Evolutionary conservation across 2,888 invertebrate species (phyloP), one percentile per base, ranked within the genome.

Genomic region (Pogonocherus hispidulus): DNA sequence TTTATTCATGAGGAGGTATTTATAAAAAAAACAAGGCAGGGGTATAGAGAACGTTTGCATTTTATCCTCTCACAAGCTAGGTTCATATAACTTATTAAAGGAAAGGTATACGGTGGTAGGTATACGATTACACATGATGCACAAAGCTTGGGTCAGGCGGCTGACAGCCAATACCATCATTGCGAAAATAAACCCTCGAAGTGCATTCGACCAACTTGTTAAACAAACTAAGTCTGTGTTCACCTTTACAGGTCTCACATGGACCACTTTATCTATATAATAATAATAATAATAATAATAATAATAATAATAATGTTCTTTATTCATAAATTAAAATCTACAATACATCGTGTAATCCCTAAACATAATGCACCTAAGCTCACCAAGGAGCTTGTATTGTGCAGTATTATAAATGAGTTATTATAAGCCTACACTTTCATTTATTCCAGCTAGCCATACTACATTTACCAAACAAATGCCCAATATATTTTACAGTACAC

Each of bases 101-200:
- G 23, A 46, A 41, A 46, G 55, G 56, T 55, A 47, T n/a, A 47
- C 55, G 55, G 44, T 35, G 55, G n/a, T n/a, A 49, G 54, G 49
- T 57, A 65, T 65, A 65, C 49, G 41, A 59, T 59, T 66, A 59
- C 66, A 66, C 59, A 51, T 65, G 52, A 27, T 59, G 59, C 49
- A 35, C 59, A 59, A 66, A 59, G 64, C 64, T 44, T 56, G 52
- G 66, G 59, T 59, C 59, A 51, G 51, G 44, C 59, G 19, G 55
- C 59, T 59, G 66, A 66, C 59, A 66, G 57, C 65, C 65, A 65
- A 56, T 65, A 57, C 57, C 41, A 41, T n/a, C 9, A 52, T 57
- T 52, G 44, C 44, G 46, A 59, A 52, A 59, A 52, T 52, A 46
- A 46, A 66, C 59, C 23, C 52, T 52, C 52, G 14, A 66, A 66